Percentiles rank a stretch among this genome's conserved stretches.
phyloP scores from a whole-genome alignment of 2,113 vertebrate genomes.

The Anarrhichthys ocellatus region DNA sequence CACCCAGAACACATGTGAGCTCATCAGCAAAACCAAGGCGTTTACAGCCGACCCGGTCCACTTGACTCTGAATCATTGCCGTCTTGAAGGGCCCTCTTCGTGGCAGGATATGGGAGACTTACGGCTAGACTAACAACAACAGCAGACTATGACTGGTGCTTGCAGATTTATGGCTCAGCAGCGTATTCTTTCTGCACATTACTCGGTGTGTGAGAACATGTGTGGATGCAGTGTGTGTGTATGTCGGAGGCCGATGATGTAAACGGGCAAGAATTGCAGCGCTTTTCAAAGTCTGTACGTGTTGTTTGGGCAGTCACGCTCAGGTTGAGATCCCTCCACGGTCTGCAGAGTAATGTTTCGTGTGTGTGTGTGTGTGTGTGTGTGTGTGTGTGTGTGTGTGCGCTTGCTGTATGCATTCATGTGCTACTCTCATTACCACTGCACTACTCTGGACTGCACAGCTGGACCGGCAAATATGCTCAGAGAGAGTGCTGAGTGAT shows the following conservation, averaged over 20 bases:
- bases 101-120: slow-evolving; percentile 69
- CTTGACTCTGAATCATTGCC: slow-evolving; percentile 58
- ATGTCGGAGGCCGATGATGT: slow-evolving; percentile 47
- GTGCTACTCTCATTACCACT: slow-evolving; percentile 60
- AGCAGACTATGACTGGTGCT: slow-evolving; percentile 59
- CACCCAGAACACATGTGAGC: slow-evolving; percentile 16
- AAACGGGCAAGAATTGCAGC: slow-evolving; percentile 64
- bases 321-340: slow-evolving; percentile 40
- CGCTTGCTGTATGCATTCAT: slow-evolving; percentile 41
- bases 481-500: slow-evolving; percentile 39
- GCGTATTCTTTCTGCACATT: slow-evolving; percentile 21
- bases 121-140: slow-evolving; percentile 67
- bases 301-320: slow-evolving; percentile 69
- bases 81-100: slow-evolving; percentile 51
- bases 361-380: background rate
- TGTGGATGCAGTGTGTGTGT: background rate
- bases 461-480: slow-evolving; percentile 51
- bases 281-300: slow-evolving; percentile 54
- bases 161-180: slow-evolving; percentile 55
- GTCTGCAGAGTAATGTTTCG: slow-evolving; percentile 43
- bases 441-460: slow-evolving; percentile 19
- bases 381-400: background rate
- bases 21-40: slow-evolving; percentile 18
- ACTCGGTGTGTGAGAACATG: slow-evolving; percentile 40
- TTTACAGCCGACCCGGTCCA: slow-evolving; percentile 20